These are phyloP conservation scores for Watersipora subatra DNA, from an alignment of 1,140 invertebrate genomes.

Conservation along the genomic window DNA sequence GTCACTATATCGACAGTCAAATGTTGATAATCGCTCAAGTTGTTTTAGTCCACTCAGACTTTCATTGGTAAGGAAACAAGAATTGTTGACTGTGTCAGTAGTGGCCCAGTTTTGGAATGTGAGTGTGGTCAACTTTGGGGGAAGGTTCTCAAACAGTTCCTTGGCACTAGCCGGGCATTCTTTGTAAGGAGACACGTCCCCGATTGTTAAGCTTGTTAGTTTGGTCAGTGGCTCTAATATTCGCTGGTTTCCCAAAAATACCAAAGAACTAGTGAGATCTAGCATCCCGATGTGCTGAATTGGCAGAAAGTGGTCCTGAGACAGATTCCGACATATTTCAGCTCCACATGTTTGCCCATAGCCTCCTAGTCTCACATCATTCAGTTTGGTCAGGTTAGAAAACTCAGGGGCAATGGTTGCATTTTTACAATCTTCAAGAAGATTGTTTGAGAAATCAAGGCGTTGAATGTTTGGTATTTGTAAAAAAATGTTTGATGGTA, in stretches of 20 bases:
- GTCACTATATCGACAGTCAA: neutral
- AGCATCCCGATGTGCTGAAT: neutral
- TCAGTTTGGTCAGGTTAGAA: neutral
- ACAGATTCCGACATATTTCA: neutral
- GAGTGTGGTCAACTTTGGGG: neutral
- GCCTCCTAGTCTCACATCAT: neutral
- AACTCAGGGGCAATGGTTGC: neutral
- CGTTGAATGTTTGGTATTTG: neutral
- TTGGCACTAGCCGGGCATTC: neutral
- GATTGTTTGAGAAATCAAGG: neutral
- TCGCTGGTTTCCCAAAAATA: neutral
- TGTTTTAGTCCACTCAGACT: neutral
- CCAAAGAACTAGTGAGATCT: neutral
- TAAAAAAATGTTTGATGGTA: neutral
- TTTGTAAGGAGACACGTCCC: neutral
- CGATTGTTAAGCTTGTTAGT: neutral
- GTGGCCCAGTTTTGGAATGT: neutral
- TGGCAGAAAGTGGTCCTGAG: neutral
- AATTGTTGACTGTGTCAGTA: neutral
- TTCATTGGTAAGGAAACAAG: neutral
- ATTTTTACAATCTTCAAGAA: neutral
- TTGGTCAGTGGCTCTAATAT: neutral
- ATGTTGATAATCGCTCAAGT: neutral
- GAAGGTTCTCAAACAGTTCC: neutral
- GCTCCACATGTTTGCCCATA: neutral